A percentile compares a stretch with the other conserved stretches of the same genome.
Conservation (phyloP, 2,113 vertebrate species). For the Neolamprologus sp. region DNA sequence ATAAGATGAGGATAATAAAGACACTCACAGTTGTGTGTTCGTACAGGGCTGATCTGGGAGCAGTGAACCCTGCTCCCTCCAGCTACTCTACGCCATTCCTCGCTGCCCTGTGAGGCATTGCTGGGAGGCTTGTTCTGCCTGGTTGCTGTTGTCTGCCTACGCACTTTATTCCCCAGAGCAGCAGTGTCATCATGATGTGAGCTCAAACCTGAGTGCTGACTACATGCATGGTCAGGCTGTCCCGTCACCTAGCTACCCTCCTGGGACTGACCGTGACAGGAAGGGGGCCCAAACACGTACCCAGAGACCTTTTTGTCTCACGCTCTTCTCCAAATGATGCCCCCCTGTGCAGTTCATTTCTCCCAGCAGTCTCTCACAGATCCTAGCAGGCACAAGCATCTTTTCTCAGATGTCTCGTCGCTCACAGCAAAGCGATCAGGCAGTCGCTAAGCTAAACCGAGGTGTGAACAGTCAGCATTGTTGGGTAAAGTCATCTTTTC, state of each 20-base stretch:
- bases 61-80: background rate
- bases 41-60: conserved; percentile 1
- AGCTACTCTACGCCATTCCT: background rate
- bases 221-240: conserved; percentile 57
- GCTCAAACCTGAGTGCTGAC: conserved; percentile 50
- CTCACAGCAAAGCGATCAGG: background rate
- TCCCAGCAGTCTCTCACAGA: background rate
- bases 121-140: conserved; percentile 45
- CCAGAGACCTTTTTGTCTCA: conserved; percentile 36
- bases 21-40: background rate
- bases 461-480: background rate
- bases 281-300: conserved; percentile 5
- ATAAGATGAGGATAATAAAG: background rate
- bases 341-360: background rate
- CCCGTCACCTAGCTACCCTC: conserved; percentile 50
- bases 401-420: background rate
- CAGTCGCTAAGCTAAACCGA: background rate
- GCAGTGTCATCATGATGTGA: conserved; percentile 44
- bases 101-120: conserved; percentile 31
- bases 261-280: conserved; percentile 58
- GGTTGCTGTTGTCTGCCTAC: conserved; percentile 36
- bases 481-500: background rate
- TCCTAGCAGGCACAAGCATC: background rate
- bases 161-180: conserved; percentile 29
- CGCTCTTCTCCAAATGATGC: background rate